Conservation (phyloP, 2,113 vertebrate species). For the Numida meleagris region DNA sequence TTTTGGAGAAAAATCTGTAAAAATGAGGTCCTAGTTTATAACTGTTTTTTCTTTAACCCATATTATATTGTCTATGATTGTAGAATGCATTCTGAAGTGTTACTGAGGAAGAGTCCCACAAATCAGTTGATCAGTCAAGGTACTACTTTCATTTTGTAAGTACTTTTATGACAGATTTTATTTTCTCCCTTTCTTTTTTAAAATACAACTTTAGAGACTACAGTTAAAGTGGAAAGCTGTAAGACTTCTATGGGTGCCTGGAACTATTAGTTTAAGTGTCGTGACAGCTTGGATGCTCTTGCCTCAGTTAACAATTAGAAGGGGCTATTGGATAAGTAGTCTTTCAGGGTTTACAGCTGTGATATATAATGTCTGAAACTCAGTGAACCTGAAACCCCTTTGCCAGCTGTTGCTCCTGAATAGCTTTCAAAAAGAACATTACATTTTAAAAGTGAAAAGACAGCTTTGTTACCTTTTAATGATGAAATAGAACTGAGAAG, state of each 20-base stretch:
- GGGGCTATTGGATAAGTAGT: neutral
- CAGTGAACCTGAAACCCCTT: conserved; percentile 6
- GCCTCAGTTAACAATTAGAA: neutral
- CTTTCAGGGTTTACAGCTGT: conserved; percentile 15
- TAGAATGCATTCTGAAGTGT: neutral
- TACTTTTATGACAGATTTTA: neutral
- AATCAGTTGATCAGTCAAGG: neutral
- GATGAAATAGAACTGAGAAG: neutral
- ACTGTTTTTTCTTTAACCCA: conserved; percentile 31
- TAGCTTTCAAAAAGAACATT: neutral
- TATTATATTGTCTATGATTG: neutral
- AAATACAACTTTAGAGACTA: neutral
- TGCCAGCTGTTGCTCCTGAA: neutral
- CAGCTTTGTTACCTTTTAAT: conserved; percentile 10
- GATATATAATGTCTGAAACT: neutral
- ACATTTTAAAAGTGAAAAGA: conserved; percentile 17
- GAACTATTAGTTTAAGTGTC: neutral
- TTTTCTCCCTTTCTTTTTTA: neutral
- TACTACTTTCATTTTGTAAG: neutral
- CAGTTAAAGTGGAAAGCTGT: neutral
- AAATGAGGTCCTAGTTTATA: conserved; percentile 1
- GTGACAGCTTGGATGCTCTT: neutral
- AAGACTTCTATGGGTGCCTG: neutral
- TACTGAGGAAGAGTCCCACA: neutral
- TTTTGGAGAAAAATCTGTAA: neutral